Base-by-base conservation (phyloP, 2,113 vertebrate genomes). In the Pituophis catenifer region DNA sequence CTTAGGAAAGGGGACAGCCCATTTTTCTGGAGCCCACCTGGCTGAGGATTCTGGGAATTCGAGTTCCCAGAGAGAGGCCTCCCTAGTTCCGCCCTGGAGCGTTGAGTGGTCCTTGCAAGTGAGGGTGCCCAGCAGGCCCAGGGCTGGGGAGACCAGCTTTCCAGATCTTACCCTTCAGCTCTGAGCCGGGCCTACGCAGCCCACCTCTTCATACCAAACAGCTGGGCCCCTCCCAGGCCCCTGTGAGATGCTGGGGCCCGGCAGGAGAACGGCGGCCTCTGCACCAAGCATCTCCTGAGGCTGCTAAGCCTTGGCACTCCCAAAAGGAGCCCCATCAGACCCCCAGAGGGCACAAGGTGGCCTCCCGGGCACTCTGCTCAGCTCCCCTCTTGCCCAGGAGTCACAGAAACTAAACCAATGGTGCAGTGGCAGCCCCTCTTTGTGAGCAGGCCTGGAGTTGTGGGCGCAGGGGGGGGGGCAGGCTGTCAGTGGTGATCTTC, bases 121-220 rank as follows among this genome's bases (percentile, higher is more conserved):
- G 91, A 4, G 94, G 94, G 92, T 91, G 89, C 94, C 88, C 53
- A n/a, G 81, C 89, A 48, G 19, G n/a, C 3, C 6, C 38, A 17
- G n/a, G 12, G 6, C 13, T 4, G 24, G 26, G 33, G 6, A 19
- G 15, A 17, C 15, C n/a, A n/a, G 26, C 26, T 29, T 65, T 12
- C 11, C 62, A 13, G 58, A 59, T 23, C 58, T 59, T 59, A 8
- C 57, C 57, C 6, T 26, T 62, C 24, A 65, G n/a, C 29, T 33
- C 29, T 33, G 29, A 70, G 65, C 65, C 62, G 11, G 10, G 26
- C 11, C 29, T 2, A 5, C 29, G 12, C 65, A 70, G 29, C 1
- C 5, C n/a, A 0, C 1, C n/a, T 33, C 70, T 75, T 75, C n/a
- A 38, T 33, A 3, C 6, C 65, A 17, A 17, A n/a, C n/a, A 2